phyloP scores from a whole-genome alignment of 2,797 vertebrate species.

The Cynopterus sphinx region DNA sequence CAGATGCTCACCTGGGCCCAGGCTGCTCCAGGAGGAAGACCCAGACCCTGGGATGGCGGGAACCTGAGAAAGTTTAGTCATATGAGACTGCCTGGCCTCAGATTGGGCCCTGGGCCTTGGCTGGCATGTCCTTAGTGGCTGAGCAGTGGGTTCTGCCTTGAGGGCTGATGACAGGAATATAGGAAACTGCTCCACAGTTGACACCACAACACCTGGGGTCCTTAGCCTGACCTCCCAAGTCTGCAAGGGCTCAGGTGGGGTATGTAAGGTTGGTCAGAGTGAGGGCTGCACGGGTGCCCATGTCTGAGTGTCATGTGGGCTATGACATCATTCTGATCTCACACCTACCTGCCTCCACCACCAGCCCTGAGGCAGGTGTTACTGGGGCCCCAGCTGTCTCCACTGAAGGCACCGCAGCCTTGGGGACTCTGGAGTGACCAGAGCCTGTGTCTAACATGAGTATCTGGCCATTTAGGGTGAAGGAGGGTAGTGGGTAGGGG shows the following conservation, averaged over 20 bases:
- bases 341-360: neutral
- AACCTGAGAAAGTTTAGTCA: neutral
- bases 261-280: neutral
- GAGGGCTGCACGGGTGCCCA: neutral
- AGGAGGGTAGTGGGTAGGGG: too few relatives aligned
- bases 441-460: neutral
- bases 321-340: neutral
- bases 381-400: neutral
- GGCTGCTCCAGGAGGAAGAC: neutral
- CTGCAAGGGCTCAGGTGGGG: neutral
- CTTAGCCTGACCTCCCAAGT: neutral
- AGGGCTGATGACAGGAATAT: neutral
- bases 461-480: neutral
- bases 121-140: neutral
- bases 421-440: neutral
- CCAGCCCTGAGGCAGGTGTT: neutral
- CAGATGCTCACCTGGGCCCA: neutral
- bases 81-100: neutral
- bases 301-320: neutral
- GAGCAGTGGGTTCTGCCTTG: neutral
- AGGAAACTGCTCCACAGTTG: too few relatives aligned
- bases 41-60: neutral
- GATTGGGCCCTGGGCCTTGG: neutral
- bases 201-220: fast-evolving
- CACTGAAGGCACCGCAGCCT: neutral